Evolutionary conservation across 2,797 vertebrate genomes (phyloP).

Genomic region (Furcifer pardalis): DNA sequence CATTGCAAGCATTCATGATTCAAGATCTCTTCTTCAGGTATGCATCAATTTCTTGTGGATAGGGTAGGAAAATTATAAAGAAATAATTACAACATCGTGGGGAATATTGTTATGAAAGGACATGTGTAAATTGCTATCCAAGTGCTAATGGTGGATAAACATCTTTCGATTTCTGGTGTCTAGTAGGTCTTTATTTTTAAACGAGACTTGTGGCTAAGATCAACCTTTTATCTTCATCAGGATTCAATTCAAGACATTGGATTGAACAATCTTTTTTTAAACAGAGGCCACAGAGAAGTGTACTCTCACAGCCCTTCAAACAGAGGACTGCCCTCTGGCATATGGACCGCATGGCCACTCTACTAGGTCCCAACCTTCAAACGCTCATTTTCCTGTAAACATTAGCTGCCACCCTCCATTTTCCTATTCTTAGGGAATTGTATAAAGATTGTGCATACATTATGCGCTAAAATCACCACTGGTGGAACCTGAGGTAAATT

Average conservation of each 20-base stretch:
- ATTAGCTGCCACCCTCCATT: constrained; percentile 44
- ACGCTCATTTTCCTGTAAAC: not conserved
- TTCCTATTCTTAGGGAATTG: constrained; percentile 50
- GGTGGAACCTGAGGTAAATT: constrained; percentile 50
- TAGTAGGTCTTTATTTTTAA: not conserved
- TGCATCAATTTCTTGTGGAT: too few species aligned
- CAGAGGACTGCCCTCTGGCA: not conserved
- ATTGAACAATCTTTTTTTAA: not conserved
- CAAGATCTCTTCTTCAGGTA: too few species aligned
- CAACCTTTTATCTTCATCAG: too few species aligned
- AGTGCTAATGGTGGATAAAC: not conserved
- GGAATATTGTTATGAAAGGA: not conserved
- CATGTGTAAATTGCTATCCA: not conserved
- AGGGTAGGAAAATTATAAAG: too few species aligned
- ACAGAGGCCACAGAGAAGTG: not conserved
- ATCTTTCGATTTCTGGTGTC: not conserved
- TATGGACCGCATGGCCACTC: not conserved
- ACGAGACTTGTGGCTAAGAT: too few species aligned
- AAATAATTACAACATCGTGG: not conserved
- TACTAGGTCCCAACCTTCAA: not conserved
- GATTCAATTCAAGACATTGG: too few species aligned
- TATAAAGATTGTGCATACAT: constrained; percentile 55
- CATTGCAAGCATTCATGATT: too few species aligned
- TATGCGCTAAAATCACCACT: constrained; percentile 46
- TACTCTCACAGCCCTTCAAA: not conserved